Evolutionary conservation across 2,888 invertebrate species (phyloP).

Genomic region (Catocala sponsa): DNA sequence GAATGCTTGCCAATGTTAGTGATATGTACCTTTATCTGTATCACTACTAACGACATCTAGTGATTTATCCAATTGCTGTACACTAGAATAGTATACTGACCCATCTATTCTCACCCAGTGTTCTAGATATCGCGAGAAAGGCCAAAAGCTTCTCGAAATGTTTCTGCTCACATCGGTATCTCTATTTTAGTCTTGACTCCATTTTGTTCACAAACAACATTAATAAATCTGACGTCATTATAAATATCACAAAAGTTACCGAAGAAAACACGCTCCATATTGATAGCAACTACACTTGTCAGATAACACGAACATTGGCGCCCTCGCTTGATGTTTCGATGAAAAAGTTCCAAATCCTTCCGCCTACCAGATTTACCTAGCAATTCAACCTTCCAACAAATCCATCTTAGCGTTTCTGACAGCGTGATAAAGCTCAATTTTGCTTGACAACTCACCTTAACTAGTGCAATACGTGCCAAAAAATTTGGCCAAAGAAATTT

Average conservation of each 20-base stretch:
- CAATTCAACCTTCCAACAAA: constrained; percentile 6
- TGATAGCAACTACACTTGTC: constrained; percentile 28
- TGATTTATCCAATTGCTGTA: too few species aligned
- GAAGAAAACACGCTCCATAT: constrained; percentile 15
- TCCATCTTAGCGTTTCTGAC: constrained; percentile 10
- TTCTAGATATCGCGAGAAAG: too few species aligned
- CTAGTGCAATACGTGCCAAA: constrained; percentile 17
- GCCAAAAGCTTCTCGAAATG: too few species aligned
- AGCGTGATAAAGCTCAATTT: constrained; percentile 15
- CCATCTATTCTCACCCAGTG: too few species aligned
- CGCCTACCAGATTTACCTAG: constrained; percentile 25
- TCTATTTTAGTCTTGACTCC: too few species aligned
- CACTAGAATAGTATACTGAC: too few species aligned
- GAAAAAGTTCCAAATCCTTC: constrained; percentile 54
- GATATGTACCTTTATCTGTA: too few species aligned
- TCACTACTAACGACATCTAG: too few species aligned
- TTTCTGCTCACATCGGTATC: too few species aligned
- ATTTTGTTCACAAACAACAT: too few species aligned
- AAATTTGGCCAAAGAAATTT: constrained; percentile 14
- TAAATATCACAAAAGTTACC: constrained; percentile 1
- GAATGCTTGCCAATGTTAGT: too few species aligned
- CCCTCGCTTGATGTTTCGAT: constrained; percentile 24
- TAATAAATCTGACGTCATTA: too few species aligned
- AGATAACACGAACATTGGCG: constrained; percentile 39
- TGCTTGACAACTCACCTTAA: constrained; percentile 9